phyloP scores from a whole-genome alignment of 2,113 vertebrate genomes.

The Kryptolebias marmoratus region DNA sequence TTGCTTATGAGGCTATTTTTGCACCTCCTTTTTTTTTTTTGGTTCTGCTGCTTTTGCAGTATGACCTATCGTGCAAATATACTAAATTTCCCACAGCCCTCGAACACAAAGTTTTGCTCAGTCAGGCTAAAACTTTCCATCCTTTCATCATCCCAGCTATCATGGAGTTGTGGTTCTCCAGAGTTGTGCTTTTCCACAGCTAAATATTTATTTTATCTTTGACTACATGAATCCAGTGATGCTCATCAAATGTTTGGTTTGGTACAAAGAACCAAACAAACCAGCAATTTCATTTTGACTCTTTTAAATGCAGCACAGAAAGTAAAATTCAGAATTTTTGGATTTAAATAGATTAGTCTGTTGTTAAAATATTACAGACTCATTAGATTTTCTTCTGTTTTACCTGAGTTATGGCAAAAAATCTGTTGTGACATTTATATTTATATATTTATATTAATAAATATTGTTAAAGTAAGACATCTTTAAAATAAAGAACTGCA shows the following conservation, averaged over 20 bases:
- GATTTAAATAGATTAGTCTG: too few species aligned
- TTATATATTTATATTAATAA: too few species aligned
- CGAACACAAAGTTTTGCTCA: background rate
- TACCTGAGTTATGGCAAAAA: too few species aligned
- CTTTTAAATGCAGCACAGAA: too few species aligned
- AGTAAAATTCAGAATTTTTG: too few species aligned
- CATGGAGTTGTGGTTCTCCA: background rate
- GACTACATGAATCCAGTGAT: background rate
- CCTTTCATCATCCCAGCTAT: background rate
- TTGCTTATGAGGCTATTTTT: background rate
- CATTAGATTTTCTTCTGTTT: too few species aligned
- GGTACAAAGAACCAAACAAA: background rate
- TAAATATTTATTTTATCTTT: background rate
- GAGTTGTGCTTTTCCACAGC: background rate
- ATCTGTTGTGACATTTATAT: too few species aligned
- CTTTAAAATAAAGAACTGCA: too few species aligned
- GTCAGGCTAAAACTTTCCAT: background rate
- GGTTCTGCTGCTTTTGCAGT: background rate
- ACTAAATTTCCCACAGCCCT: background rate
- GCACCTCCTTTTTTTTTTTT: background rate
- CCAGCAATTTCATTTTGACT: background rate
- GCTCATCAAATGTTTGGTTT: background rate
- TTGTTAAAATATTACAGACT: too few species aligned
- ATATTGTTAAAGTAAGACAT: too few species aligned
- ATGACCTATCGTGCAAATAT: background rate